Conservation (phyloP, 2,113 vertebrate species). For the Aphyosemion australe region DNA sequence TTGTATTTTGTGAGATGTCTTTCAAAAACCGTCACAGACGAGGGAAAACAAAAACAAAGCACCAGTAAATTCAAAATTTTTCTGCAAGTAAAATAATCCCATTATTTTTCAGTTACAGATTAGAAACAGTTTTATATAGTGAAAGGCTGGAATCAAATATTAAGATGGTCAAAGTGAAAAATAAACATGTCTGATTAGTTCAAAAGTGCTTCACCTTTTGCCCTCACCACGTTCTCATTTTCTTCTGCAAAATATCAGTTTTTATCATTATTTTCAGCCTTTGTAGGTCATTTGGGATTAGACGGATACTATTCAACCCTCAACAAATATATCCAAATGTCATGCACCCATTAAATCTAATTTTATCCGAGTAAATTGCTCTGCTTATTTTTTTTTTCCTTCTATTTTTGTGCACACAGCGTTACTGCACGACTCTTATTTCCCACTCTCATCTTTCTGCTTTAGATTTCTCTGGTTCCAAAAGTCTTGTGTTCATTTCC, state of each 20-base stretch:
- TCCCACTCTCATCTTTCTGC: background rate
- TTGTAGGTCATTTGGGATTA: constrained; percentile 2
- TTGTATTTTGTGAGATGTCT: background rate
- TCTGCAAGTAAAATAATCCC: no score
- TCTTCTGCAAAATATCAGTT: background rate
- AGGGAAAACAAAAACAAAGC: no score
- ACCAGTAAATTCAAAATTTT: no score
- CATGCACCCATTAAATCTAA: constrained; percentile 1
- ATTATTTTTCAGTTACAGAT: no score
- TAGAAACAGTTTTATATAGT: no score
- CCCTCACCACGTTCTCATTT: no score
- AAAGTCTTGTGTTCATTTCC: background rate
- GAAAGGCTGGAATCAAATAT: no score
- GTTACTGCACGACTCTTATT: background rate
- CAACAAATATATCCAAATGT: constrained; percentile 4
- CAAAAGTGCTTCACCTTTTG: no score
- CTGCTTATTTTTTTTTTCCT: background rate
- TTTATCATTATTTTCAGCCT: background rate
- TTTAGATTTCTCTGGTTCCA: constrained; percentile 1
- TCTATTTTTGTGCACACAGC: constrained; percentile 6
- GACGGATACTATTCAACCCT: background rate
- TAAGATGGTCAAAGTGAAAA: no score
- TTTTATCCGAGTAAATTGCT: background rate
- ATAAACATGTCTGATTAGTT: no score
- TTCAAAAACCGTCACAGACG: no score